These are phyloP conservation scores for Pampus argenteus DNA, from an alignment of 2,797 vertebrate genomes.

Conservation along the genomic window DNA sequence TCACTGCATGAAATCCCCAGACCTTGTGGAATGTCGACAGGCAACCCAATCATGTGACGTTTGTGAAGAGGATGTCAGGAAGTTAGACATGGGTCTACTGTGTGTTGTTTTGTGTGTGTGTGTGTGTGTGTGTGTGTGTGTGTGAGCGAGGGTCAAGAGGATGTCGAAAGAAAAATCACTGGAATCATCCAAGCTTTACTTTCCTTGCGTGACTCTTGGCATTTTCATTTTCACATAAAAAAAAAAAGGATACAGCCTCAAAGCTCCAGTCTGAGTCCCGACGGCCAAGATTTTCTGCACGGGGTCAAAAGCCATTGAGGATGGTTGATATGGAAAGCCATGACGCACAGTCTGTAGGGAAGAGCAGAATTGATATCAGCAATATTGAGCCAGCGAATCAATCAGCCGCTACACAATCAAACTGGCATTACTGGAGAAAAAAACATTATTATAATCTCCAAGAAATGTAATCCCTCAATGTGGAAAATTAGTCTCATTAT, in stretches of 20 bases:
- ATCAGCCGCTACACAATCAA: conserved; percentile 54
- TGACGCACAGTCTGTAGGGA: conserved; percentile 94
- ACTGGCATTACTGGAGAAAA: conserved; percentile 46
- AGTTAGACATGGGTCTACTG: neutral
- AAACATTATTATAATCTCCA: conserved; percentile 51
- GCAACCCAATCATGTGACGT: conserved; percentile 10
- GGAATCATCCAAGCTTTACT: conserved; percentile 36
- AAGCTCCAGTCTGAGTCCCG: conserved; percentile 94
- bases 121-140: neutral
- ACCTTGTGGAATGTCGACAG: conserved; percentile 32
- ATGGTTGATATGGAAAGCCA: conserved; percentile 97
- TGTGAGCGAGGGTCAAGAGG: neutral
- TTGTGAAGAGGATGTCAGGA: conserved; percentile 19
- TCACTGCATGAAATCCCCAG: conserved; percentile 35
- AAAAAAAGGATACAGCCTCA: conserved; percentile 98
- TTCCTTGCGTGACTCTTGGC: conserved; percentile 31
- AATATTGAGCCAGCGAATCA: conserved; percentile 47
- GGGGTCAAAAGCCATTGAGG: conserved; percentile 98
- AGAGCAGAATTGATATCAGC: conserved; percentile 71
- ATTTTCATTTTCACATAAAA: conserved; percentile 17
- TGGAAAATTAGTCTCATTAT: conserved; percentile 54
- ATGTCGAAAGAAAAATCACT: neutral
- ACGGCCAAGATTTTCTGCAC: conserved; percentile 98
- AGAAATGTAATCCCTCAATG: conserved; percentile 63
- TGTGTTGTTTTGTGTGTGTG: neutral